Base-by-base conservation (phyloP, 1,140 invertebrate species). In the Uloborus diversus region DNA sequence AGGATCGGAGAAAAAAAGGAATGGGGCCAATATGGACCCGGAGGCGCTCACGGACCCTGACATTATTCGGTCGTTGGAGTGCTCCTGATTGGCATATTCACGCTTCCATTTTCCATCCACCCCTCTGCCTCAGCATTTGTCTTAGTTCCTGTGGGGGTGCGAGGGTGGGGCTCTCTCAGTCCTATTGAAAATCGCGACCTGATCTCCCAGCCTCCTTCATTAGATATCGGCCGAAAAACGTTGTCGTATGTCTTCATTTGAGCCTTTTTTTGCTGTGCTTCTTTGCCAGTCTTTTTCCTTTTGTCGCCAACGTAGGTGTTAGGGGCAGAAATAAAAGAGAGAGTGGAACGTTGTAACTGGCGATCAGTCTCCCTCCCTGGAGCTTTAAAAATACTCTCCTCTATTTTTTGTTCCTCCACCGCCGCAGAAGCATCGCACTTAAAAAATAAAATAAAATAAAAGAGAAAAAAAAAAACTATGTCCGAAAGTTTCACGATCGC, bases 241-340 rank as follows among this genome's bases (percentile, higher is more conserved):
- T 49, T 65, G 61, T 78, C 73, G 64, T 78, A 78, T 78, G 73
- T 78, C 73, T 78, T 78, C 73, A 78, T 78, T 78, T 78, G 73
- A 66, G 61, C 27, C 59, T 47, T 56, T 32, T 47, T 35, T 73
- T 61, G 13, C 28, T 33, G 28, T 51, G 13, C 37, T 23, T 33
- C 33, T 59, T 32, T 33, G 17, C 33, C 25, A 28, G 23, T 33
- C 30, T 27, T 37, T 71, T 70, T 70, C 33, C 62, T 66, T 75
- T 75, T 75, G 71, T 75, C 71, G 71, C 71, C 71, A 75, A 42
- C n/a, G 42, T 71, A 71, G 68, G 53, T 71, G 71, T 75, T 59
- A 56, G 68, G 56, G 69, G 17, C 5, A 13, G 4, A 65, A 20
- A 35, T 37, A 65, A 65, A 37, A 17, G 61, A 49, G 61, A 76